Evolutionary conservation across 1,140 invertebrate species (phyloP).

Genomic region (Drosophila melanogaster): Release_6_plus_ISO1_MT NT_037436.4:5103001-5103500

Average conservation of each 20-base stretch:
- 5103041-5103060: conserved; percentile 51
- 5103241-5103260: conserved; percentile 62
- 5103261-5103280: conserved; percentile 73
- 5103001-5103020: conserved; percentile 57
- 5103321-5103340: conserved; percentile 7
- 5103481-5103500: conserved; percentile 81
- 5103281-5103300: conserved; percentile 62
- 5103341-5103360: background rate
- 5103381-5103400: conserved; percentile 63
- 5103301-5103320: conserved; percentile 30
- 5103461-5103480: conserved; percentile 82
- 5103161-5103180: conserved; percentile 51
- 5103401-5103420: conserved; percentile 24
- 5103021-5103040: conserved; percentile 27
- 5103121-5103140: conserved; percentile 65
- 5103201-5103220: conserved; percentile 19
- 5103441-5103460: conserved; percentile 81
- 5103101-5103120: conserved; percentile 49
- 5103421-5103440: conserved; percentile 53
- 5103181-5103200: background rate
- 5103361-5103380: conserved; percentile 75
- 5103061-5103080: conserved; percentile 67
- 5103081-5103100: conserved; percentile 53
- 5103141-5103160: conserved; percentile 69
- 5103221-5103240: conserved; percentile 75